Percentiles rank a stretch among this genome's conserved stretches.
These are phyloP conservation scores for Dicerorhinus sumatrensis DNA, from an alignment of 2,113 vertebrate genomes.

Conservation along the genomic window DNA sequence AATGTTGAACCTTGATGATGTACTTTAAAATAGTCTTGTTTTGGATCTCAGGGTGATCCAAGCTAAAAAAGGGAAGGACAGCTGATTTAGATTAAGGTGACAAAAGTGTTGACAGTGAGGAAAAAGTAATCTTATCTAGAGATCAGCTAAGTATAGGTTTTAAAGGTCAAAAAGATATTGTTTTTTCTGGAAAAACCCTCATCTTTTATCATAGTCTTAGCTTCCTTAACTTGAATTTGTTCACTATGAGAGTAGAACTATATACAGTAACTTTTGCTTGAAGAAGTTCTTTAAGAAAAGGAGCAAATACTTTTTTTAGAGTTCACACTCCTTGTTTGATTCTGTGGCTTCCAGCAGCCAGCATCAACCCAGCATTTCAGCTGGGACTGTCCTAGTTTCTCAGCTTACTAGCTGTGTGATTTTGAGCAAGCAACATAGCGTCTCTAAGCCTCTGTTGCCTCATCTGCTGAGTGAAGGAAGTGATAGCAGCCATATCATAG, in stretches of 20 bases:
- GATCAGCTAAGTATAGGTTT: not conserved
- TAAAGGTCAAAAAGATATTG: not conserved
- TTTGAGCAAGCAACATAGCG: no score
- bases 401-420: rapidly evolving
- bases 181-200: not conserved
- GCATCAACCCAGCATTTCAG: rapidly evolving
- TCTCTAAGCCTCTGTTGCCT: not conserved
- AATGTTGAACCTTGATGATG: not conserved
- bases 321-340: not conserved
- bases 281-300: not conserved
- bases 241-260: not conserved
- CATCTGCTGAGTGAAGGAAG: not conserved
- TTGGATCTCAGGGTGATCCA: not conserved
- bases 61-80: not conserved
- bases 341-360: not conserved
- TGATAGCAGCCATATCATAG: not conserved
- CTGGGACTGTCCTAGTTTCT: not conserved
- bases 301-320: not conserved
- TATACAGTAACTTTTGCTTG: not conserved
- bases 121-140: not conserved
- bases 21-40: not conserved
- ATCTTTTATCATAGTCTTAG: not conserved
- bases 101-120: not conserved
- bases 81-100: not conserved
- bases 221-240: not conserved